Evolutionary conservation across 2,888 invertebrate species (phyloP).

Genomic region (Anthophora plumipes): DNA sequence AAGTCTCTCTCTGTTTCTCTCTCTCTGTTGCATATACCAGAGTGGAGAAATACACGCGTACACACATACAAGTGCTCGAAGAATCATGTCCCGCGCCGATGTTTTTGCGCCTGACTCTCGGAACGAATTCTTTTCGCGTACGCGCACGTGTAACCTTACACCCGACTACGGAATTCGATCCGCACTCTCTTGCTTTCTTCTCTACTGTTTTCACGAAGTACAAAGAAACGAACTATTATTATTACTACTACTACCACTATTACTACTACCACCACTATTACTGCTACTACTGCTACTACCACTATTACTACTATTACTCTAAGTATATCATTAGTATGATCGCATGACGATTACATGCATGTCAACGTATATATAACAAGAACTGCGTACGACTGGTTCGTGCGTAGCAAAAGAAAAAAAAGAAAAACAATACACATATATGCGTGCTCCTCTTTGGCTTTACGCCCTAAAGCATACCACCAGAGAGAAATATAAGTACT

Average conservation of each 20-base stretch:
- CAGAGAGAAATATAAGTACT: constrained; percentile 20
- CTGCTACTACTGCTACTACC: background rate
- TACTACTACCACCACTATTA: background rate
- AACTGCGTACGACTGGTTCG: constrained; percentile 51
- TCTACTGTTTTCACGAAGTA: constrained; percentile 29
- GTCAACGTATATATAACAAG: background rate
- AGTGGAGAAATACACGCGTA: background rate
- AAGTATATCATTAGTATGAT: constrained; percentile 7
- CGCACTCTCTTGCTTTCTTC: constrained; percentile 29
- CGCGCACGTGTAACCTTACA: background rate
- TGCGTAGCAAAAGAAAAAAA: background rate
- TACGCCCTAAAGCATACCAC: background rate
- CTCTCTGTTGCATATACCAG: background rate
- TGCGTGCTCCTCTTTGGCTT: background rate
- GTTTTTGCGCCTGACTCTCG: background rate
- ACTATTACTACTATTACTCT: constrained; percentile 1
- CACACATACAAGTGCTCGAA: background rate
- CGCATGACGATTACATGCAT: constrained; percentile 32
- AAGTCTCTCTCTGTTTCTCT: too few species aligned
- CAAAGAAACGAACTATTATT: constrained; percentile 14
- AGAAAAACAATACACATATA: background rate
- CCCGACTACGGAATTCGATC: constrained; percentile 5
- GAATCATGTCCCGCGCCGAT: background rate
- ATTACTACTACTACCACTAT: background rate
- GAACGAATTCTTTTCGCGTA: constrained; percentile 13